Base-by-base conservation (phyloP, 2,797 vertebrate species). In the Babyrousa celebensis region DNA sequence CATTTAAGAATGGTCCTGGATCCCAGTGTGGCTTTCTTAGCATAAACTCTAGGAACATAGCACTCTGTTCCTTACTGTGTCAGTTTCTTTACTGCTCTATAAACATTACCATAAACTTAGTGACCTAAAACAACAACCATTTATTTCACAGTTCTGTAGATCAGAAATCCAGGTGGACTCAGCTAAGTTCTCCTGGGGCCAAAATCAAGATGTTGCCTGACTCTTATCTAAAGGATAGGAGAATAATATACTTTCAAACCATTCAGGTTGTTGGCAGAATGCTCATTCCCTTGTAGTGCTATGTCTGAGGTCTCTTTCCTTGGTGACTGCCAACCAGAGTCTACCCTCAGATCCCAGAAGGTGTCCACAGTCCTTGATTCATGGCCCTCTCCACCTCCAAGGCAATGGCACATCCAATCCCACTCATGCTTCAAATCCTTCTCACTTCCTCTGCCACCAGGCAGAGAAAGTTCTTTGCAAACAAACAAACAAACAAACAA, bases 231-330 rank as follows among this genome's bases (percentile, higher is more conserved):
- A 84, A 90, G 40, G 12, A 82, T 58, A 36, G 25, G 58, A 70
- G 43, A 85, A 80, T 4, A 92, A 85, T 63, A 88, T 17, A 85
- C 58, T 85, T 92, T 75, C 23, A 32, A 85, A 58, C 78, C 56
- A 78, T 23, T 85, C 17, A 18, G 5, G 58, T 58, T 82, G 60
- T 17, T 71, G 2, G 16, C 12, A 79, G n/a, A 72, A n/a, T 14
- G 40, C n/a, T 83, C 18, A 8, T 25, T 40, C 90, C 63, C 36
- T 85, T 68, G 32, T 0, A 56, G 29, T 62, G 52, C 56, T 88
- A 20, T 2, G 5, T 62, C 85, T 80, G 29, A 74, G n/a, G 43
- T 48, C 54, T 23, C 32, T 27, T 86, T 91, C 21, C 54, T 56
- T 89, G 15, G 36, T 94, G 85, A 3, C 25, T 65, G 5, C 23